Evolutionary conservation across 2,888 invertebrate species (phyloP).

Genomic region (Latrodectus hesperus): DNA sequence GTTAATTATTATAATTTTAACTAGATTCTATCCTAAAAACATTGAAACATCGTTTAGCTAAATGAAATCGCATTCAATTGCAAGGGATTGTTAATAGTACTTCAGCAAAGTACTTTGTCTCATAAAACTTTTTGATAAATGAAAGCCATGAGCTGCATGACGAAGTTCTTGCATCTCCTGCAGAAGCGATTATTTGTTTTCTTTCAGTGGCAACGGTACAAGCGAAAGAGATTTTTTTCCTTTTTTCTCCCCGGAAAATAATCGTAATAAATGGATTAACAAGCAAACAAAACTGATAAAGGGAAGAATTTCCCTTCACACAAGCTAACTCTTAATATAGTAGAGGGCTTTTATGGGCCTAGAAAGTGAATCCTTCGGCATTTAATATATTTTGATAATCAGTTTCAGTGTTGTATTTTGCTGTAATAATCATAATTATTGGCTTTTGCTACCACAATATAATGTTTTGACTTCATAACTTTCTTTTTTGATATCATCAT

Average conservation of each 20-base stretch:
- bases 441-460: too few species aligned
- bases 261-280: slow-evolving; percentile 59
- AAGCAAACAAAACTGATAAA: slow-evolving; percentile 32
- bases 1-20: too few species aligned
- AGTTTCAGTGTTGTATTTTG: too few species aligned
- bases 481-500: too few species aligned
- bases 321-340: neutral
- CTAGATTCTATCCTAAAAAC: neutral
- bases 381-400: neutral
- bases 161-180: slow-evolving; percentile 49
- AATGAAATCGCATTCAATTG: neutral
- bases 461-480: too few species aligned
- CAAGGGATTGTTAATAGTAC: slow-evolving; percentile 34
- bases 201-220: slow-evolving; percentile 32
- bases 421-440: too few species aligned
- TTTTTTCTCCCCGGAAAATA: neutral
- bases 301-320: slow-evolving; percentile 7
- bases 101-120: slow-evolving; percentile 33
- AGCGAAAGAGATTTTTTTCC: neutral
- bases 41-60: neutral
- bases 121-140: slow-evolving; percentile 36
- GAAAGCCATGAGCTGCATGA: slow-evolving; percentile 21
- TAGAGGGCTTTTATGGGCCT: neutral
- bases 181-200: slow-evolving; percentile 60
- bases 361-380: neutral